Conservation (phyloP, 2,888 invertebrate genomes). For the Mesorhabditis spiculigera region DNA sequence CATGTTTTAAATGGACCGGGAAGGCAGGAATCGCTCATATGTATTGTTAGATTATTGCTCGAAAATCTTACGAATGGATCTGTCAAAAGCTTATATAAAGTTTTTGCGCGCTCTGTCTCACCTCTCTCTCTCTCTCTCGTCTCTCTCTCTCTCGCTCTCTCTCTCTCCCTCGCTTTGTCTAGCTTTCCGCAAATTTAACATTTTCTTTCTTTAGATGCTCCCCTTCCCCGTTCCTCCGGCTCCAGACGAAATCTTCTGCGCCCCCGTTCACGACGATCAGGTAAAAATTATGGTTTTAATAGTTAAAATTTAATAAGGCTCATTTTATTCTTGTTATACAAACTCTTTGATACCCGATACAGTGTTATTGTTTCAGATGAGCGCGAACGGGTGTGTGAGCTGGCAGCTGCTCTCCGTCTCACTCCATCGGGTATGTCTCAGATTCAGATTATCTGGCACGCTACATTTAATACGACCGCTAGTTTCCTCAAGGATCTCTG, state of each 20-base stretch:
- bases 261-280: background rate
- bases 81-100: no score
- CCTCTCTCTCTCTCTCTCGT: no score
- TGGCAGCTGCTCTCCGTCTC: slow-evolving; percentile 56
- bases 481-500: no score
- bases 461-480: no score
- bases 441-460: no score
- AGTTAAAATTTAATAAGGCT: background rate
- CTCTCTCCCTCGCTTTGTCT: background rate
- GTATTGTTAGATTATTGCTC: no score
- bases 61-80: no score
- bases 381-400: slow-evolving; percentile 16
- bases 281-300: background rate
- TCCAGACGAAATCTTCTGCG: background rate
- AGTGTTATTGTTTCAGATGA: background rate
- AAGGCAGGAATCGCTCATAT: no score
- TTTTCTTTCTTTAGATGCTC: background rate
- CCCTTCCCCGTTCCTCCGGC: background rate
- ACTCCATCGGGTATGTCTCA: slow-evolving; percentile 46
- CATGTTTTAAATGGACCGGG: no score
- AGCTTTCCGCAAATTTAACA: background rate
- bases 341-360: background rate
- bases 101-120: no score
- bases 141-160: background rate
- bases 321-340: background rate